Evolutionary conservation across 2,113 vertebrate species (phyloP), one percentile per base, ranked within the genome.

Genomic region (Scomber colias): DNA sequence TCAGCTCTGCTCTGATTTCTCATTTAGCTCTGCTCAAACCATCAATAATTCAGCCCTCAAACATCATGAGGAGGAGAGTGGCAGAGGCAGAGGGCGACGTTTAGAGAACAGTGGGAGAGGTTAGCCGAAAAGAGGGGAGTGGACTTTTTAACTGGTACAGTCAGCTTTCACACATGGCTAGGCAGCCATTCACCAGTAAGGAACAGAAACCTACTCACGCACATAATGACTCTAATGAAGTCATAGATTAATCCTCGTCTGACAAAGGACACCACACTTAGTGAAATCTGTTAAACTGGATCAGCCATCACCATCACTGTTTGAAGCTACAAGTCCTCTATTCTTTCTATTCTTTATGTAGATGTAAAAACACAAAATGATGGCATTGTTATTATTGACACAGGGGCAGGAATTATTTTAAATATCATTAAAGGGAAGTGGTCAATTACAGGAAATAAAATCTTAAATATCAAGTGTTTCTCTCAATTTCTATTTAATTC

Each of bases 21-120:
- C 89, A 90, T 89, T 90, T 88, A 88, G 83, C 84, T 84, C 81
- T 62, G 87, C 84, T 83, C 73, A 60, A 66, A 61, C 77, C 83
- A 94, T 94, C 87, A 93, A 94, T 93, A 89, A 93, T 94, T 92
- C 84, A 94, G 86, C 71, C 81, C 80, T 90, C 75, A 89, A 92
- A 92, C 87, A 86, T 88, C 74, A 88, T 31, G 73, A 77, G 56
- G 83, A 91, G 63, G 83, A 82, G 60, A 67, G 68, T 7, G 21
- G 53, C 35, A 24, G 71, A 51, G 75, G 66, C 30, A 59, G 61
- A 48, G 63, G 44, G 48, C 60, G 57, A 49, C 21, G 71, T 71
- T 11, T 66, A 86, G 69, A 79, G 54, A 88, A 65, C 82, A 74
- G 84, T 79, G 84, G 87, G 88, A 81, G 84, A 89, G 84, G 83